Evolutionary conservation across 2,888 invertebrate genomes (phyloP).

Genomic region (Ametastegia equiseti): DNA sequence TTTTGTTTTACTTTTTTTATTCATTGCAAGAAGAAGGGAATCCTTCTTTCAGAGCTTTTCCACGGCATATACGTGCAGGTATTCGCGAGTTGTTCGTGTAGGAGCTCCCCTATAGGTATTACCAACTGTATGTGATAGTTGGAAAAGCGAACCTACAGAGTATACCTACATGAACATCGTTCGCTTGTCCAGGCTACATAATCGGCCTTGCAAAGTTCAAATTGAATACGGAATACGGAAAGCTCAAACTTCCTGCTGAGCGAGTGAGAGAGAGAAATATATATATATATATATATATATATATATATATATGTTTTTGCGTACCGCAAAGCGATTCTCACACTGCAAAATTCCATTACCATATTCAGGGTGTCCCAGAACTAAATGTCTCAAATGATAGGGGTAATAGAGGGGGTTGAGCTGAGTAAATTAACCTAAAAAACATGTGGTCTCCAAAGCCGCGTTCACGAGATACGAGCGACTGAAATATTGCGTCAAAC

Average conservation of each 20-base stretch:
- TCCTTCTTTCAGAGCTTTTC: background rate
- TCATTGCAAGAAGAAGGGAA: background rate
- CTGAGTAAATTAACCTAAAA: no score
- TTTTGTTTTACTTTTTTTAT: background rate
- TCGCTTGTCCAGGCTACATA: background rate
- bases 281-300: no score
- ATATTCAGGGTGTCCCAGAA: no score
- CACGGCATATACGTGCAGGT: background rate
- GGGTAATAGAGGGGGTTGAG: no score
- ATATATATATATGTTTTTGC: no score
- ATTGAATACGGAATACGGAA: constrained; percentile 28
- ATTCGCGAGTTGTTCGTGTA: background rate
- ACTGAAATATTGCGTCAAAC: no score
- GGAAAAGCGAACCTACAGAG: no score
- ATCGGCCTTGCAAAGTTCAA: constrained; percentile 3
- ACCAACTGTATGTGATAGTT: background rate
- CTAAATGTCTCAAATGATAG: no score
- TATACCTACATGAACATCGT: background rate
- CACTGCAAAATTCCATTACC: background rate
- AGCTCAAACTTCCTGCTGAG: background rate
- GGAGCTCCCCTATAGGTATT: no score
- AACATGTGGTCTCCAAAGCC: no score
- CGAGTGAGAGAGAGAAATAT: background rate
- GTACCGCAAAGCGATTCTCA: background rate
- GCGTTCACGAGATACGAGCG: no score